These are phyloP conservation scores for Fregata magnificens DNA, from an alignment of 2,113 vertebrate species.

Conservation along the genomic window DNA sequence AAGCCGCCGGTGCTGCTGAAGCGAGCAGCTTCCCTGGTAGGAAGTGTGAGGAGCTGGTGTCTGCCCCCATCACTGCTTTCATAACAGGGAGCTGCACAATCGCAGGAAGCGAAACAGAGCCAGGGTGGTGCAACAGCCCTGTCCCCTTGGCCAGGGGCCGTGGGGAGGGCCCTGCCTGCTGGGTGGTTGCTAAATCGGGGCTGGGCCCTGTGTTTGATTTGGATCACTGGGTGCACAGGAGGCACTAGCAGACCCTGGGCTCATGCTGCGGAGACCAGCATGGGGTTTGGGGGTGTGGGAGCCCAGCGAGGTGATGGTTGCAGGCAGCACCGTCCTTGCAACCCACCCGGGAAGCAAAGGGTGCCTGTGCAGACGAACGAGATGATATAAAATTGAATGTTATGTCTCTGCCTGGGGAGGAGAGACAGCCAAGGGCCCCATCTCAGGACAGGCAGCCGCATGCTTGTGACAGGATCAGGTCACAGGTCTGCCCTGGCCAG, in stretches of 20 bases:
- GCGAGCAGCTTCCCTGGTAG: not conserved
- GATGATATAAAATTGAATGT: fast-evolving
- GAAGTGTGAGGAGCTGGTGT: fast-evolving
- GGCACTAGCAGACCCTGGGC: not conserved
- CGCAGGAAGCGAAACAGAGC: not conserved
- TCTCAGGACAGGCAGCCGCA: not conserved
- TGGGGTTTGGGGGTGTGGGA: fast-evolving
- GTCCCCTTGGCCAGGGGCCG: fast-evolving
- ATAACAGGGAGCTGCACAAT: slow-evolving; percentile 14
- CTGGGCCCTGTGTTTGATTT: not conserved
- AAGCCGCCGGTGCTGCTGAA: fast-evolving
- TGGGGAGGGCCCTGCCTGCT: not conserved
- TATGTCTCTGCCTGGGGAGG: fast-evolving
- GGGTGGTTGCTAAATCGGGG: not conserved
- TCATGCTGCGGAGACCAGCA: fast-evolving
- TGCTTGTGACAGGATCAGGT: fast-evolving
- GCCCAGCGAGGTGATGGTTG: not conserved
- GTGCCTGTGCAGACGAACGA: fast-evolving
- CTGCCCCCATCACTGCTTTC: not conserved
- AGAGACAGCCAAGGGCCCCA: no score
- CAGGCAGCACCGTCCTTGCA: fast-evolving
- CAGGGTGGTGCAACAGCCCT: not conserved
- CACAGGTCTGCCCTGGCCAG: not conserved
- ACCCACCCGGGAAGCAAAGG: fast-evolving
- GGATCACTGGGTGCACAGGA: fast-evolving